phyloP scores from a whole-genome alignment of 2,888 invertebrate species.

The Leptinotarsa haldemani region DNA sequence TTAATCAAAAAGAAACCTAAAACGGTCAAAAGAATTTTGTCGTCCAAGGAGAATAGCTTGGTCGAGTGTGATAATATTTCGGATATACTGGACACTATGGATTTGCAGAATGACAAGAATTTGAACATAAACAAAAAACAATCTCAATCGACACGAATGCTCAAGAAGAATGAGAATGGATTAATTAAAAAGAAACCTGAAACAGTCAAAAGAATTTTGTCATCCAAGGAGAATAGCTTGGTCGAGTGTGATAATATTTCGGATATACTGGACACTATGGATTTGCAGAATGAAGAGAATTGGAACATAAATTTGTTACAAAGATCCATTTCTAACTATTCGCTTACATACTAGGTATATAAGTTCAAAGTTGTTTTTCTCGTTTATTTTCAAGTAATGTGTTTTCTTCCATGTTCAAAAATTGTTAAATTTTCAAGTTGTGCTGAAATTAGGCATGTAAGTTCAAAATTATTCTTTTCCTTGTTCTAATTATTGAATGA shows the following conservation, averaged over 20 bases:
- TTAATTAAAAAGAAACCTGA: background rate
- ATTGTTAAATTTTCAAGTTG: background rate
- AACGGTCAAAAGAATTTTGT: background rate
- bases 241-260: slow-evolving; percentile 19
- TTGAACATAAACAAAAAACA: slow-evolving; percentile 10
- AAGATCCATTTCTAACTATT: no score
- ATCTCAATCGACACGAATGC: background rate
- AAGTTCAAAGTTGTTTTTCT: slow-evolving; percentile 2
- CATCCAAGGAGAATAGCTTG: background rate
- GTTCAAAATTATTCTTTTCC: background rate
- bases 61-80: slow-evolving; percentile 19
- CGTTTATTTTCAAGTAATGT: no score
- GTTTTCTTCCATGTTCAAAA: no score
- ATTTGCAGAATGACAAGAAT: slow-evolving; percentile 16
- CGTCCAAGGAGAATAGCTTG: background rate
- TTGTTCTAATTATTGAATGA: background rate
- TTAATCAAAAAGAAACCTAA: background rate
- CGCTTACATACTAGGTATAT: no score
- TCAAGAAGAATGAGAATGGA: background rate
- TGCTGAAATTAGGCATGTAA: background rate
- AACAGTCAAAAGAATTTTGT: background rate
- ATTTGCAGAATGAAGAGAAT: slow-evolving; percentile 18
- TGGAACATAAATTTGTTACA: slow-evolving; percentile 29
- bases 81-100: slow-evolving; percentile 17
- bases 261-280: slow-evolving; percentile 17